Percentiles rank a stretch among this genome's conserved stretches.
Evolutionary conservation across 2,113 vertebrate genomes (phyloP).

Genomic region (Ochotona curzoniae): DNA sequence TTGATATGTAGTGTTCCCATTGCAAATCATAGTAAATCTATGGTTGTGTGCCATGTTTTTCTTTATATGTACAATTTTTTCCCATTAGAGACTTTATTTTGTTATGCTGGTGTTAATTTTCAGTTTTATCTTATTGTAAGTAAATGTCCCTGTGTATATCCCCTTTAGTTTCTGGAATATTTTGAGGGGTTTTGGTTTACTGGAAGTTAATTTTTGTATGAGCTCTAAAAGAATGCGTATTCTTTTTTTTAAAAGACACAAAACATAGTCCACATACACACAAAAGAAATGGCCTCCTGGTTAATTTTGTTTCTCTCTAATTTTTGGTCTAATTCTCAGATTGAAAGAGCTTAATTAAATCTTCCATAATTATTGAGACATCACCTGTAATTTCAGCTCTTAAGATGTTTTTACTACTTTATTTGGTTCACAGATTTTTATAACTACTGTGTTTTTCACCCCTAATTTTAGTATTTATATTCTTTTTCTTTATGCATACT

Average conservation of each 20-base stretch:
- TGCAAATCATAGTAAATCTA: no score
- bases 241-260: background rate
- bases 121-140: background rate
- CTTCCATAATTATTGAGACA: background rate
- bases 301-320: background rate
- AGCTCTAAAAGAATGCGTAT: background rate
- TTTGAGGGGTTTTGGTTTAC: background rate
- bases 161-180: background rate
- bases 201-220: background rate
- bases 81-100: background rate
- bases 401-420: background rate
- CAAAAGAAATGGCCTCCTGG: background rate
- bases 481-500: background rate
- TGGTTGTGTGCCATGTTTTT: no score
- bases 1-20: no score
- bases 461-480: background rate
- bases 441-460: background rate
- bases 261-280: background rate
- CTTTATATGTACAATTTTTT: no score
- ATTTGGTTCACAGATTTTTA: background rate
- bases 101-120: background rate
- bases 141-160: background rate
- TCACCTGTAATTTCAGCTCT: slow-evolving; percentile 1
- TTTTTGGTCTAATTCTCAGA: background rate
- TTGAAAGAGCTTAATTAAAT: background rate